Percentiles rank a stretch among this genome's conserved stretches.
Conservation (phyloP, 2,888 invertebrate genomes). For the Rosalia funebris region DNA sequence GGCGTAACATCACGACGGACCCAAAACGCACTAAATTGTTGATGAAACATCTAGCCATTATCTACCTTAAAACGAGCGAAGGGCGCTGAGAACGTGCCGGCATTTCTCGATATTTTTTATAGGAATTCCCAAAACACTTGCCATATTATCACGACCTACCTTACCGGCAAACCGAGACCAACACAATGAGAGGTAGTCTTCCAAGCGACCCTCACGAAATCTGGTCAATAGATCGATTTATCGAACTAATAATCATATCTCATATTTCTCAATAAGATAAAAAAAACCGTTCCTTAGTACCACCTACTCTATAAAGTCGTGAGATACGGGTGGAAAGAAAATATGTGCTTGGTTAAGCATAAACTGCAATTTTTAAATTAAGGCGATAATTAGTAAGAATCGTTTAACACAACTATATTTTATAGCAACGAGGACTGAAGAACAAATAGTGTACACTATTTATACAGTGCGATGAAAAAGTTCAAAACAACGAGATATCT, state of each 20-base stretch:
- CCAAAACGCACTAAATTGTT: conserved; percentile 9
- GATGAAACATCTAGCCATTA: conserved; percentile 6
- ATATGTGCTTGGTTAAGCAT: too few relatives aligned
- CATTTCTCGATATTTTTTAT: conserved; percentile 35
- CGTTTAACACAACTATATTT: too few relatives aligned
- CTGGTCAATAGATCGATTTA: conserved; percentile 22
- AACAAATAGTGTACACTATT: too few relatives aligned
- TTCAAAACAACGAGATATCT: too few relatives aligned
- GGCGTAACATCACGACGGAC: not conserved
- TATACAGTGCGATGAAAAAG: too few relatives aligned
- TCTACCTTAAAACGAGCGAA: conserved; percentile 6
- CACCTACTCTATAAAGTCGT: conserved; percentile 13
- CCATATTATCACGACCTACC: conserved; percentile 46
- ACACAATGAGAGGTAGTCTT: conserved; percentile 16
- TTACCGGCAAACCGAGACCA: conserved; percentile 31
- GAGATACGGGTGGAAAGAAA: not conserved
- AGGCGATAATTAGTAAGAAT: too few relatives aligned
- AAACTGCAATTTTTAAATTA: too few relatives aligned
- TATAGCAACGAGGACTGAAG: too few relatives aligned
- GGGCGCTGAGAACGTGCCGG: conserved; percentile 41
- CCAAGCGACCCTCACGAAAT: conserved; percentile 18
- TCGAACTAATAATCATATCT: conserved; percentile 21
- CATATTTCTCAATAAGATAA: conserved; percentile 15
- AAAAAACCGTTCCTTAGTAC: not conserved
- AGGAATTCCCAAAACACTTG: conserved; percentile 43